phyloP scores from a whole-genome alignment of 2,888 invertebrate species.

The Lymantria monacha region DNA sequence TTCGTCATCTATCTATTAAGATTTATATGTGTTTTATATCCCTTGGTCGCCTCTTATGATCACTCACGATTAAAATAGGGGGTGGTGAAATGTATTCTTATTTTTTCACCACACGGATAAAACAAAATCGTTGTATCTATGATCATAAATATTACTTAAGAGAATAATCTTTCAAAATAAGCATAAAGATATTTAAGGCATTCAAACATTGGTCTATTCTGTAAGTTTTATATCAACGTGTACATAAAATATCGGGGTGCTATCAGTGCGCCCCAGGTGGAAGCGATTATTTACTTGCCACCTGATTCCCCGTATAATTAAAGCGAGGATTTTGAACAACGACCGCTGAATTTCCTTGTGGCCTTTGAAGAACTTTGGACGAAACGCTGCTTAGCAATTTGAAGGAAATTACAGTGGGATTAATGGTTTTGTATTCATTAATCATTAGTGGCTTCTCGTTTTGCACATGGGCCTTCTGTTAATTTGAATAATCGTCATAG shows the following conservation, averaged over 20 bases:
- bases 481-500: neutral
- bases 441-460: neutral
- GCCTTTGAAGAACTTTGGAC: slow-evolving; percentile 29
- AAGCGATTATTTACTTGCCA: slow-evolving; percentile 44
- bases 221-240: slow-evolving; percentile 9
- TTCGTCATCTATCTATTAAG: too few species aligned
- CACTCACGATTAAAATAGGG: too few species aligned
- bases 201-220: neutral
- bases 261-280: slow-evolving; percentile 49
- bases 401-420: slow-evolving; percentile 4
- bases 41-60: too few species aligned
- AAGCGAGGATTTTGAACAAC: slow-evolving; percentile 46
- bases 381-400: slow-evolving; percentile 17
- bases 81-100: too few species aligned
- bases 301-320: slow-evolving; percentile 60
- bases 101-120: too few species aligned
- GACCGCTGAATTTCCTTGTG: slow-evolving; percentile 20
- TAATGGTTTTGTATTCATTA: slow-evolving; percentile 2
- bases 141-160: too few species aligned
- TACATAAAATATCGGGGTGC: slow-evolving; percentile 44
- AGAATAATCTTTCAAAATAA: too few species aligned
- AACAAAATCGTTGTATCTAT: too few species aligned
- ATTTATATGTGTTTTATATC: too few species aligned
- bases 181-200: too few species aligned
- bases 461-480: neutral